A percentile compares a stretch with the other conserved stretches of the same genome.
Evolutionary conservation across 2,888 invertebrate genomes (phyloP).

Genomic region (Drosophila cyrtoloma): DNA sequence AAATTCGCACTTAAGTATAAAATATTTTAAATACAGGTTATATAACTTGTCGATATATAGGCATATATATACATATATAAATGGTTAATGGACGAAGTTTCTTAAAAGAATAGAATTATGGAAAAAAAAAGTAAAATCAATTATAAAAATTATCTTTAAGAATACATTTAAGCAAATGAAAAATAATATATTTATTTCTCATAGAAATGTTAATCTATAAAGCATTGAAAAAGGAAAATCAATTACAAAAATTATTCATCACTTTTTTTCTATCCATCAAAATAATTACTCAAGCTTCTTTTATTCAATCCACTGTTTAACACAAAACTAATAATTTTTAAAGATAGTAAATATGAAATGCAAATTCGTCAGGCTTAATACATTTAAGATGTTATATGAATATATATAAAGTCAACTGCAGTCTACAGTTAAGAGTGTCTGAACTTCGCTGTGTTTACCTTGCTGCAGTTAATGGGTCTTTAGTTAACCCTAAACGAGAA

Average conservation of each 20-base stretch:
- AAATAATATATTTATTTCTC: too few relatives aligned
- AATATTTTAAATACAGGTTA: neutral
- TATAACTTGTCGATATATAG: neutral
- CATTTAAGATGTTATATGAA: neutral
- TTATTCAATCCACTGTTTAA: too few relatives aligned
- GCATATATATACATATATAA: neutral
- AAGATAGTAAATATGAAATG: neutral
- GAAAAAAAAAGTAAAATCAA: too few relatives aligned
- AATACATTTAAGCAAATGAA: too few relatives aligned
- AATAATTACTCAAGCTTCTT: neutral
- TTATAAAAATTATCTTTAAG: too few relatives aligned
- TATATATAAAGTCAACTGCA: neutral
- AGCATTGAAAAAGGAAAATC: too few relatives aligned
- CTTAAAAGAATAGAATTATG: neutral
- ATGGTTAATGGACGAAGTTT: neutral
- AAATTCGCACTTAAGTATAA: neutral
- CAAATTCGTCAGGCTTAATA: neutral
- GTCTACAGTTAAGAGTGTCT: neutral
- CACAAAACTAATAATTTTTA: neutral
- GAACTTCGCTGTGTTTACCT: neutral
- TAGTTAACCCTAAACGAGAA: constrained; percentile 20
- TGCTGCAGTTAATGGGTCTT: constrained; percentile 20
- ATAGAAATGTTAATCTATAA: too few relatives aligned
- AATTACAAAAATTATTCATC: neutral
- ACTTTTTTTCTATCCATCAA: neutral